phyloP scores from a whole-genome alignment of 2,113 vertebrate species.

The Aspiorhynchus laticeps region DNA sequence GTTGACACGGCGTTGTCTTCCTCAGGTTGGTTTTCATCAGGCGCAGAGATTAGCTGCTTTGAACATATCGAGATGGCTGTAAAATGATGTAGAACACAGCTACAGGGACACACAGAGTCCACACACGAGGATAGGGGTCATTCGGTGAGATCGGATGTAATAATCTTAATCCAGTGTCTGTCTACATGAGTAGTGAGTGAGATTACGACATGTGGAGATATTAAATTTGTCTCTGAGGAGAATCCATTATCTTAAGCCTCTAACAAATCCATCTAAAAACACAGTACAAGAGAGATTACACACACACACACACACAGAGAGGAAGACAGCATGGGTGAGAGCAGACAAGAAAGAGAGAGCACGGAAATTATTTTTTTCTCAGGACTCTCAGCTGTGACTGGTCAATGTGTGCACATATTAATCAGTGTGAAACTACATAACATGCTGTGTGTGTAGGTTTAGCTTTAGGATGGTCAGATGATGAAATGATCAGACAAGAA shows the following conservation, averaged over 20 bases:
- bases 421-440: not conserved
- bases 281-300: slow-evolving; percentile 14
- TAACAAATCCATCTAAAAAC: slow-evolving; percentile 38
- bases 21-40: not conserved
- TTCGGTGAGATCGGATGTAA: slow-evolving; percentile 10
- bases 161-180: slow-evolving; percentile 44
- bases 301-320: not conserved
- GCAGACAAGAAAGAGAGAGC: not conserved
- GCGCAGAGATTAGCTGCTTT: slow-evolving; percentile 8
- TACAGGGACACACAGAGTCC: not conserved
- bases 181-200: slow-evolving; percentile 37
- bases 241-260: slow-evolving; percentile 43
- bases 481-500: not conserved
- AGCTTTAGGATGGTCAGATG: not conserved
- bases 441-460: not conserved
- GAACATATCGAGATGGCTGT: not conserved
- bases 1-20: slow-evolving; percentile 10
- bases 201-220: slow-evolving; percentile 48
- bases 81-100: slow-evolving; percentile 2
- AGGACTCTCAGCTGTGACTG: not conserved
- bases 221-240: slow-evolving; percentile 48
- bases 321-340: not conserved
- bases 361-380: not conserved
- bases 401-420: slow-evolving; percentile 10
- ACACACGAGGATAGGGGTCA: not conserved